Base-by-base conservation (phyloP, 2,113 vertebrate genomes). In the Tauraco erythrolophus region DNA sequence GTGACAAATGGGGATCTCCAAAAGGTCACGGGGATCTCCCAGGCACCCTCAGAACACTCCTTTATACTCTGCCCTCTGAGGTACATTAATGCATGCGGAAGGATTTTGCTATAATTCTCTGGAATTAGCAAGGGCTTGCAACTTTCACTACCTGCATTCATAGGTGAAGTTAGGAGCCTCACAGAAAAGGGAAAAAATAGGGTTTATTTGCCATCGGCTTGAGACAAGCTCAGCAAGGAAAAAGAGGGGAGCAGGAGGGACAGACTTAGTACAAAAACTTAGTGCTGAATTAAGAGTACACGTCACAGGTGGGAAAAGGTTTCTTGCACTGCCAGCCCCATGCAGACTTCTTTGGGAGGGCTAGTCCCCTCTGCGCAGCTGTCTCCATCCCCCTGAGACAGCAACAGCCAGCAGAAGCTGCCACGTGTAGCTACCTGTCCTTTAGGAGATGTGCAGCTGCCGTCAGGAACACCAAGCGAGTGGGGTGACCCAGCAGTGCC, bases 51-150 rank as follows among this genome's bases (percentile, higher is more conserved):
- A 77, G 35, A 65, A 78, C 18, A 25, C 7, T 12, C 19, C 16
- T 64, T 51, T 14, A 25, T 6, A 51, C 21, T 60, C 56, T 39
- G n/a, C 12, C 27, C 35, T 70, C 56, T 56, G 22, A n/a, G 51
- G 33, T 12, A 12, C 43, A 28, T 0, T 0, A 54, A 61, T 9
- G 1, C 17, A 9, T 0, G 2, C 0, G 1, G 31, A 51, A 88
- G 19, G 69, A 78, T 70, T 84, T 70, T 82, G n/a, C 60, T 75
- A 1, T 82, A 31, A 70, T 61, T 11, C 51, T 78, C 91, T 60
- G 24, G 75, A 35, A 14, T 0, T 31, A 58, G 24, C 31, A 75
- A 78, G 51, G 76, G 51, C 28, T 75, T 68, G 43, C 85, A 82
- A 28, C 10, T 28, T 46, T 61, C 51, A n/a, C 4, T 43, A 25